These are phyloP conservation scores for Heliocidaris tuberculata DNA, from an alignment of 35 echinoderm and acorn worm genomes.

Conservation along the genomic window DNA sequence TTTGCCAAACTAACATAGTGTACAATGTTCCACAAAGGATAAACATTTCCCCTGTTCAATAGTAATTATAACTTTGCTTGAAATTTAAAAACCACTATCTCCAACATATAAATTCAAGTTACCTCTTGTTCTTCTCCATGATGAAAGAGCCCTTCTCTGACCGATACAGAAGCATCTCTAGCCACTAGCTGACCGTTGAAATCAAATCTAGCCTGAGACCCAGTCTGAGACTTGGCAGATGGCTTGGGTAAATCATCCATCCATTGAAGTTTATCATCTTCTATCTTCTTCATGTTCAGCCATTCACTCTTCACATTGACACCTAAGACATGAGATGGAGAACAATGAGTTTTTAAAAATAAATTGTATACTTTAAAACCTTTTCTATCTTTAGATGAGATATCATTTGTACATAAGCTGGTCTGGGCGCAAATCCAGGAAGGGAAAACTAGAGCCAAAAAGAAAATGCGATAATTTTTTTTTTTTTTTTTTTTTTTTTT, in stretches of 20 bases:
- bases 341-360: not conserved
- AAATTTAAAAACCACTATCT: too few relatives aligned
- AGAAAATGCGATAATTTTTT: too few relatives aligned
- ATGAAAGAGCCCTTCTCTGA: slow-evolving; percentile 90
- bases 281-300: slow-evolving; percentile 88
- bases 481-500: too few relatives aligned
- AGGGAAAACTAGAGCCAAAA: too few relatives aligned
- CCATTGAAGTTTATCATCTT: slow-evolving; percentile 89
- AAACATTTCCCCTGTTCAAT: too few relatives aligned
- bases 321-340: not conserved
- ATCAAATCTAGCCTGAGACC: slow-evolving; percentile 89
- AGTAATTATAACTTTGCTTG: too few relatives aligned
- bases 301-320: slow-evolving; percentile 74
- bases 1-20: too few relatives aligned
- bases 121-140: slow-evolving; percentile 99
- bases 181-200: slow-evolving; percentile 86
- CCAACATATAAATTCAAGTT: not conserved
- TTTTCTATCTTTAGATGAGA: not conserved
- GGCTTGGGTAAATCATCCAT: slow-evolving; percentile 95
- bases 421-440: too few relatives aligned
- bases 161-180: slow-evolving; percentile 77
- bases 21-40: too few relatives aligned
- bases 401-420: not conserved
- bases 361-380: not conserved
- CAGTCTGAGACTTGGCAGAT: slow-evolving; percentile 69